Conservation (phyloP, 2,888 invertebrate genomes). For the Monopis laevigella region DNA sequence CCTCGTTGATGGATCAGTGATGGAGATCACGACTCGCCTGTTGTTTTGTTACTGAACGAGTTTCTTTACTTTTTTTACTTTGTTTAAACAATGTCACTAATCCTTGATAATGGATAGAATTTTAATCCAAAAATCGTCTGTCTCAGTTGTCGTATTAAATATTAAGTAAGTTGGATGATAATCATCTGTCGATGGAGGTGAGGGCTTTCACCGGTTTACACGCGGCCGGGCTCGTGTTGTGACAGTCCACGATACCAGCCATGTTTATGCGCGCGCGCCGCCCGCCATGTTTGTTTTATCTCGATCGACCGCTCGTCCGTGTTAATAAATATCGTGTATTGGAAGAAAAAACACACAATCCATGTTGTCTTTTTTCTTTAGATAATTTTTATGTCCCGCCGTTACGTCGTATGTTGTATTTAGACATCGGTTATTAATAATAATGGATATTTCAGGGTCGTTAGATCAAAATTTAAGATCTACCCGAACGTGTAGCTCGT, state of each 20-base stretch:
- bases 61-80: too few species aligned
- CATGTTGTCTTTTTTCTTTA: constrained; percentile 37
- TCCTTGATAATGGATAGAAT: too few species aligned
- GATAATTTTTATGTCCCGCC: constrained; percentile 39
- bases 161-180: too few species aligned
- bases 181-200: not conserved
- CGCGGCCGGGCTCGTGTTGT: constrained; percentile 56
- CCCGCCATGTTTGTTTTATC: constrained; percentile 67
- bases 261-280: constrained; percentile 59
- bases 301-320: constrained; percentile 54
- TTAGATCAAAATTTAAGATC: constrained; percentile 61
- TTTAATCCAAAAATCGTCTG: too few species aligned
- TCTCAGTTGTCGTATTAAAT: constrained; percentile 34
- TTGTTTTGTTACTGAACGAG: constrained; percentile 54
- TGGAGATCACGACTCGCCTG: constrained; percentile 55
- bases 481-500: constrained; percentile 40
- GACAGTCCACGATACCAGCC: constrained; percentile 64
- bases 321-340: constrained; percentile 63
- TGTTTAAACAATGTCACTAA: too few species aligned
- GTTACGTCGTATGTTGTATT: constrained; percentile 49
- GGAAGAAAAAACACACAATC: constrained; percentile 31
- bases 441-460: constrained; percentile 55
- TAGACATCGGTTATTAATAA: constrained; percentile 64
- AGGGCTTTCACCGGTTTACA: constrained; percentile 52
- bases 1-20: constrained; percentile 56